These are phyloP conservation scores for Suricata suricatta DNA, from an alignment of 2,113 vertebrate species.

Conservation along the genomic window DNA sequence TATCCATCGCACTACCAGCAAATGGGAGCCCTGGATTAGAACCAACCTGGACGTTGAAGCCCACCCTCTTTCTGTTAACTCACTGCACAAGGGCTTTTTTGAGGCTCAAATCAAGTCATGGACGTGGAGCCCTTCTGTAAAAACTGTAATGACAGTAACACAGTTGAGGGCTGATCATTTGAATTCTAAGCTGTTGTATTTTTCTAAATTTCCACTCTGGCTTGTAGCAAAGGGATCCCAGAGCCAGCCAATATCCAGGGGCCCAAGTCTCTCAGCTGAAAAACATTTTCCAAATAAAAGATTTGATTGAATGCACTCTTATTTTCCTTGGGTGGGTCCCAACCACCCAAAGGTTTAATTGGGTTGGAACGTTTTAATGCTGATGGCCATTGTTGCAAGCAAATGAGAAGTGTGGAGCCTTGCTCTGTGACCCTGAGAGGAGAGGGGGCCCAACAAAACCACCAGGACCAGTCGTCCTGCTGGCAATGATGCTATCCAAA, in stretches of 20 bases:
- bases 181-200: conserved; percentile 24
- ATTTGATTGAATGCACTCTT: conserved; percentile 66
- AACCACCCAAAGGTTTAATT: conserved; percentile 70
- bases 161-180: conserved; percentile 1
- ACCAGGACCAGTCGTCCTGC: neutral
- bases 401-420: neutral
- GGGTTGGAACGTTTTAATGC: conserved; percentile 68
- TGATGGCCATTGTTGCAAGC: conserved; percentile 29
- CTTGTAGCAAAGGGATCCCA: conserved; percentile 37
- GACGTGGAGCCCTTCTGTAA: neutral
- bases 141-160: conserved; percentile 39
- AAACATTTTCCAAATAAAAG: conserved; percentile 79
- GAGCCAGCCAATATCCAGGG: conserved; percentile 12
- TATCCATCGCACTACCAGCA: neutral
- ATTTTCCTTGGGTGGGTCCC: conserved; percentile 72
- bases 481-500: neutral
- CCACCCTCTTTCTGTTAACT: neutral
- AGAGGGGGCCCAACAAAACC: neutral
- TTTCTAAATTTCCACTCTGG: conserved; percentile 58
- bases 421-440: neutral
- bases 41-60: neutral
- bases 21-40: neutral
- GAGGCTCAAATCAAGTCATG: neutral
- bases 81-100: neutral
- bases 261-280: conserved; percentile 49